A percentile compares a stretch with the other conserved stretches of the same genome.
These are phyloP conservation scores for Serripes groenlandicus DNA, from an alignment of 2,888 invertebrate genomes.

Conservation along the genomic window DNA sequence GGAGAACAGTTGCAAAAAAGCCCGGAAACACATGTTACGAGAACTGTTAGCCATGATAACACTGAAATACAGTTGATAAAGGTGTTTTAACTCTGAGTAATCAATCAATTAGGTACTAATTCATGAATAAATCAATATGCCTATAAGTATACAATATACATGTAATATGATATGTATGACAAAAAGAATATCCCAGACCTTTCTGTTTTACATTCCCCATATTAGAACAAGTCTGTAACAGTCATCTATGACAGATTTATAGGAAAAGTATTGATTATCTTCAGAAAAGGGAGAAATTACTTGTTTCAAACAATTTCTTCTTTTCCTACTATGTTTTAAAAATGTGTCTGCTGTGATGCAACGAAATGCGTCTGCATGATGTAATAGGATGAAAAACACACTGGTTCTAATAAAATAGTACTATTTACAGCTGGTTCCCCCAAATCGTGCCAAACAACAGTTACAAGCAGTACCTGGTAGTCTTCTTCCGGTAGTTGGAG, in stretches of 20 bases:
- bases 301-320: background rate
- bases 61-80: background rate
- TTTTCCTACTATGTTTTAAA: background rate
- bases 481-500: conserved; percentile 81
- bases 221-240: too few species aligned
- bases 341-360: background rate
- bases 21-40: too few species aligned
- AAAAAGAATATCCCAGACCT: too few species aligned
- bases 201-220: too few species aligned
- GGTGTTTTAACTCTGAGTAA: background rate
- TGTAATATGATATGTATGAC: too few species aligned
- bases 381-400: background rate
- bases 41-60: background rate
- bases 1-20: too few species aligned
- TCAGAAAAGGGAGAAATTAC: background rate
- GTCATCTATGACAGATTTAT: too few species aligned
- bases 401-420: background rate
- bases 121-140: too few species aligned
- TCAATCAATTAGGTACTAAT: background rate
- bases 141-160: too few species aligned
- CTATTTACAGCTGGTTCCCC: conserved; percentile 80
- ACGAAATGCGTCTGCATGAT: background rate
- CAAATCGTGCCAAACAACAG: conserved; percentile 81
- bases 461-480: conserved; percentile 75
- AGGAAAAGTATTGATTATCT: too few species aligned